Percentiles rank a stretch among this genome's conserved stretches.
Conservation (phyloP, 1,140 invertebrate species). For the Kradibia gibbosae region DNA sequence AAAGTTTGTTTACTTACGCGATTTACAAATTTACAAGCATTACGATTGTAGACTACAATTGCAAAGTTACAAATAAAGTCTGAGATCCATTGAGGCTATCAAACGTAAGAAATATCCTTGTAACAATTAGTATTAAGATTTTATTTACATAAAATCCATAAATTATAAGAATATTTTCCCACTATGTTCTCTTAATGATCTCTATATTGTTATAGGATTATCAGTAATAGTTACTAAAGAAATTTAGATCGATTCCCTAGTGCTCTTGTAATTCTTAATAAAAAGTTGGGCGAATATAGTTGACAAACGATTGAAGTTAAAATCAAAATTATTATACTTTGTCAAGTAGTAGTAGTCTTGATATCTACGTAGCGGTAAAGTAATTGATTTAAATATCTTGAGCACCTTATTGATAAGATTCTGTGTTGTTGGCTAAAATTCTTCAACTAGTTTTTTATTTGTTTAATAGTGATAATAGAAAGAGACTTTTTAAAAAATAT, state of each 20-base stretch:
- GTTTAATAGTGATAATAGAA: background rate
- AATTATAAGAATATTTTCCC: too few relatives aligned
- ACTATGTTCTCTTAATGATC: background rate
- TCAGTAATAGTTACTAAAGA: background rate
- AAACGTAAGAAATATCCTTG: background rate
- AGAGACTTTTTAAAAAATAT: background rate
- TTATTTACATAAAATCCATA: too few relatives aligned
- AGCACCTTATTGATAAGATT: background rate
- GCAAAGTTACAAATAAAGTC: background rate
- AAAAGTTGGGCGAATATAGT: background rate
- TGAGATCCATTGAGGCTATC: background rate
- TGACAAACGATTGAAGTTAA: background rate
- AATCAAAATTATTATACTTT: background rate
- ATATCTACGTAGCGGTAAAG: background rate
- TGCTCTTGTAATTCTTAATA: background rate
- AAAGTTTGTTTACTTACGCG: too few relatives aligned
- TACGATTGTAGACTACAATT: too few relatives aligned
- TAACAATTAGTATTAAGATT: background rate
- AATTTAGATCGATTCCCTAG: background rate
- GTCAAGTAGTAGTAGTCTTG: background rate
- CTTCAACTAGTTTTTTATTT: background rate
- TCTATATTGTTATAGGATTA: background rate
- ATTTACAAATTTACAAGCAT: background rate
- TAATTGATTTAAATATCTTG: constrained; percentile 13
- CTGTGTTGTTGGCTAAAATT: background rate